Base-by-base conservation (phyloP, 2,888 invertebrate species). In the Mycogona germanica region DNA sequence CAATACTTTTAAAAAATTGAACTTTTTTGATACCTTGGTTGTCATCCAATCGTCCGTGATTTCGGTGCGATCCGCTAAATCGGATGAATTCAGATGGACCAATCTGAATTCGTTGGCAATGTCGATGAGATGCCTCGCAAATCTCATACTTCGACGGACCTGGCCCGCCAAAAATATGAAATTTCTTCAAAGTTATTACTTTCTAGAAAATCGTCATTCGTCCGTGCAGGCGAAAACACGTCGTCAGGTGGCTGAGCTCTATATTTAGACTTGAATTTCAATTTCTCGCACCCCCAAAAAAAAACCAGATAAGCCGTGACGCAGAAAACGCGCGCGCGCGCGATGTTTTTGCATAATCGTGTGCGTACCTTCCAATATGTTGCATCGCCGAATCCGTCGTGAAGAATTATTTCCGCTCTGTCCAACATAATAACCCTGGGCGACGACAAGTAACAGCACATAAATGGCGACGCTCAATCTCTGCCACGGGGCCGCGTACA, bases 381-480 rank as follows among this genome's bases (percentile, higher is more conserved):
- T 52, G 73, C 72, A 41, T 82, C 81, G 1, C 95, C 95, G 71
- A 87, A 96, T n/a, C 73, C 72, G 63, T 91, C 83, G 67, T 95
- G 93, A 23, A 95, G 68, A 1, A 87, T 80, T 55, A 88, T 83
- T 73, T 95, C 95, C 14, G 85, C 88, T 66, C 84, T 83, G 58
- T 81, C 76, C 63, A 87, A 76, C 75, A 84, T 76, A 3, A 86
- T 70, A 30, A 74, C 75, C 60, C 75, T 78, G 58, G 64, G 70
- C 9, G 9, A n/a, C 35, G n/a, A 32, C 9, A 32, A 12, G 35
- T 12, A 32, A 32, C 9, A 32, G 9, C 35, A n/a, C n/a, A n/a
- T n/a, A n/a, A n/a, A n/a, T n/a, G n/a, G n/a, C n/a, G n/a, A n/a
- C n/a, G n/a, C n/a, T n/a, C n/a, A n/a, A n/a, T n/a, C n/a, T n/a